phyloP scores from a whole-genome alignment of 2,113 vertebrate genomes.

The Sebastes fasciatus region DNA sequence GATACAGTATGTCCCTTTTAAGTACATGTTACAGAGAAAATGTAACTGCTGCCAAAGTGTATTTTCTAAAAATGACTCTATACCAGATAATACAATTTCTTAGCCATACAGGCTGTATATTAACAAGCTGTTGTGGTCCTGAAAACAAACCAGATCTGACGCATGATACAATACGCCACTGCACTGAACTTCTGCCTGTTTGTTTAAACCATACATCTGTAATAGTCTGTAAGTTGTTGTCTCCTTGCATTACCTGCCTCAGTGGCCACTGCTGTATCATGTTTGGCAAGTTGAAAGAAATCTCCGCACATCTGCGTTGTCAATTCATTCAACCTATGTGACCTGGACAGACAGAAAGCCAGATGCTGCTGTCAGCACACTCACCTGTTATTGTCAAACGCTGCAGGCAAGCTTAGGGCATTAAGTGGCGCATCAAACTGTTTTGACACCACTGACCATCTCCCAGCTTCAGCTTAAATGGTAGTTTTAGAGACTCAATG shows the following conservation, averaged over 20 bases:
- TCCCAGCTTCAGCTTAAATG: slow-evolving; percentile 11
- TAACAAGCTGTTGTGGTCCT: background rate
- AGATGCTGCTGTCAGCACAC: slow-evolving; percentile 51
- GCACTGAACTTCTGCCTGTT: background rate
- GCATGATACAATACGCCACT: background rate
- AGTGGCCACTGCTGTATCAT: background rate
- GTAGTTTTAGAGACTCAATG: background rate
- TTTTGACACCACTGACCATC: slow-evolving; percentile 37
- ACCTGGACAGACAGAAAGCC: slow-evolving; percentile 32
- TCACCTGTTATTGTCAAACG: slow-evolving; percentile 42
- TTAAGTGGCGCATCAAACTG: slow-evolving; percentile 41
- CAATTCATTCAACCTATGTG: slow-evolving; percentile 24
- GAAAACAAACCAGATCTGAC: background rate
- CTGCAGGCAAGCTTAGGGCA: slow-evolving; percentile 50
- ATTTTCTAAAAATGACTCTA: background rate
- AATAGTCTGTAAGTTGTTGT: background rate
- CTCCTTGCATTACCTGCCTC: background rate
- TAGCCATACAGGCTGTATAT: background rate
- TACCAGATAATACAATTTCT: background rate
- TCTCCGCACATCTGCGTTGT: slow-evolving; percentile 6
- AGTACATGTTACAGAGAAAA: background rate
- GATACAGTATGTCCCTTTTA: too few species aligned
- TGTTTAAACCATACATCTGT: background rate
- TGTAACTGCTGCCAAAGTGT: background rate
- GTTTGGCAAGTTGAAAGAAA: slow-evolving; percentile 6